Evolutionary conservation across 2,888 invertebrate species (phyloP), one percentile per base, ranked within the genome.

Genomic region (Patella depressa): DNA sequence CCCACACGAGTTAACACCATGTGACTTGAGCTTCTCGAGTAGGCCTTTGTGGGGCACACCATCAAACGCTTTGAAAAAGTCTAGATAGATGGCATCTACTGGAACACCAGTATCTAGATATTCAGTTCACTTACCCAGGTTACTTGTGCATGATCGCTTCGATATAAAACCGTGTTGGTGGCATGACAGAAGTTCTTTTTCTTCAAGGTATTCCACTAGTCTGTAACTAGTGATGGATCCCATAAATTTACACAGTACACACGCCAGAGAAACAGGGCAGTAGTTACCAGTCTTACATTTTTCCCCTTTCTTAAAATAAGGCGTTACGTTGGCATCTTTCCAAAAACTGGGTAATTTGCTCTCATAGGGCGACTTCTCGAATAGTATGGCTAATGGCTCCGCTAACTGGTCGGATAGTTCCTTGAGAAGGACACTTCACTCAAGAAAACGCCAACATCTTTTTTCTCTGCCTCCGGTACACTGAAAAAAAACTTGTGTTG

Each of bases 231-330:
- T 71, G 19, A 54, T 69, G 29, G 74, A 74, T 55, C 73, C 78
- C 71, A 74, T 71, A n/a, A 78, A 19, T 65, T 78, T 78, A 34
- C 74, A 78, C 19, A 70, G 57, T n/a, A 74, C 59, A 54, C 73
- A 65, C 11, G 78, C 73, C 15, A 78, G 53, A 55, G 71, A 74
- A 9, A 78, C 78, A 34, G 74, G 74, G 15, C 78, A n/a, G 69
- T 78, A 78, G 71, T 74, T 78, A 45, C 71, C 59, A 19, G 76
- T 17, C 17, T 17, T 29, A 54, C 55, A 17, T 17, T 53, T 76
- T 7, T 76, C 19, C 17, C 77, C 77, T 54, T 77, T 77, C 53
- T 73, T 77, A 34, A 77, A 77, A 17, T 53, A 7, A 34, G 77
- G 77, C 12, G 59, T 73, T 29, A 73, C 77, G 4, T 34, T 34